Base-by-base conservation (phyloP, 2,888 invertebrate genomes). In the Callyntrura sp. region DNA sequence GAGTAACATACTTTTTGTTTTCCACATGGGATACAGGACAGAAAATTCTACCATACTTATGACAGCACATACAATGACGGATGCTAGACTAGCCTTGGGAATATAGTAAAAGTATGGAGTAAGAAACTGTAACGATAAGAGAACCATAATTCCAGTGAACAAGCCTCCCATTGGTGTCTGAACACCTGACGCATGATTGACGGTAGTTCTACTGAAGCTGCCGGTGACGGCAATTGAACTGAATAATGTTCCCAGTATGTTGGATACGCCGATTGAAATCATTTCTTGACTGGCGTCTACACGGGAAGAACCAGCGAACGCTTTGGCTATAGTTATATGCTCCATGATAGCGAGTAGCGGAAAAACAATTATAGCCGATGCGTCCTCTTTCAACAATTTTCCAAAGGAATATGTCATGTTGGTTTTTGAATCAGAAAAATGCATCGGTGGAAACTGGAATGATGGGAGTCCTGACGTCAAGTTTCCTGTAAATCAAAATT, bases 281-380 rank as follows among this genome's bases (percentile, higher is more conserved):
- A 93, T 91, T 93, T 95, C 95, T 93, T 95, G 95, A 55, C 94
- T 94, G 17, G 95, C 94, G 91, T 95, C 94, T 76, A 95, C 94
- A 25, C 91, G 28, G 3, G 70, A 62, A 0, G 90, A 90, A 2
- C 93, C 92, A 6, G 92, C 96, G 94, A 98, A 98, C 35, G 98
- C 98, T 95, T 98, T 98, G 95, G 98, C 98, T 93, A 98, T 98
- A 17, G 98, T 97, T 93, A 98, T 97, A 94, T 97, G 97, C 94
- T 98, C 98, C 94, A 98, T 96, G 51, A 98, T 95, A 23, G 97
- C 94, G 0, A 98, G 96, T 35, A 99, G 95, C 0, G 98, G 98
- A 79, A 98, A 96, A 28, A 98, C 98, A 85, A 97, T 95, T 82
- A 98, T 95, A 28, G 98, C 98, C 28, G 97, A 97, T 79, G 98